These are phyloP conservation scores for Okamejei kenojei DNA, from an alignment of 2,797 vertebrate genomes.

Conservation along the genomic window DNA sequence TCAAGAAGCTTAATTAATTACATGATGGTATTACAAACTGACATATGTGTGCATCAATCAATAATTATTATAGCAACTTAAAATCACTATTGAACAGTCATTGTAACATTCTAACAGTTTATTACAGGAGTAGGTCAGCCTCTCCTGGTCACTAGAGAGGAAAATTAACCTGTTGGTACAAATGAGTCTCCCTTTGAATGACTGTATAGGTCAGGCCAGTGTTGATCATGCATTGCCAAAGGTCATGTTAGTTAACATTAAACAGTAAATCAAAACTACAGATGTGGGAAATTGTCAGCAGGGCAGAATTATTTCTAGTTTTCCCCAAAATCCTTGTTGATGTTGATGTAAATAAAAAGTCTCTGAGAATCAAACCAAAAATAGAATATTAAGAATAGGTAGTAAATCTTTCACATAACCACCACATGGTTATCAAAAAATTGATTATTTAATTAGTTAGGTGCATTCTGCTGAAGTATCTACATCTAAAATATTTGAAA, in stretches of 20 bases:
- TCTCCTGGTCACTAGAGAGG: not conserved
- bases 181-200: not conserved
- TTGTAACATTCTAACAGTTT: not conserved
- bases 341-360: not conserved
- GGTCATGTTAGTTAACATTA: not conserved
- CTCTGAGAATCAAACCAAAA: not conserved
- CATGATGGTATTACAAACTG: not conserved
- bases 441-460: not conserved
- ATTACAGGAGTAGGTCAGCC: not conserved
- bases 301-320: not conserved
- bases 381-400: not conserved
- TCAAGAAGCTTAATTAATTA: not conserved
- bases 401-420: not conserved
- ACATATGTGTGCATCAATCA: slow-evolving; percentile 1
- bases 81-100: not conserved
- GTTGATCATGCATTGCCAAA: not conserved
- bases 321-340: not conserved
- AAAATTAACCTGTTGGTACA: not conserved
- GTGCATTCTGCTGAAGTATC: not conserved
- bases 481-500: not conserved
- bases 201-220: not conserved
- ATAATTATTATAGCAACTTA: not conserved
- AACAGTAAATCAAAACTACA: not conserved
- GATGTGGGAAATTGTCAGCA: no score
- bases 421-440: not conserved